Evolutionary conservation across 2,113 vertebrate genomes (phyloP).

Genomic region (Chlorodrepanis virens): DNA sequence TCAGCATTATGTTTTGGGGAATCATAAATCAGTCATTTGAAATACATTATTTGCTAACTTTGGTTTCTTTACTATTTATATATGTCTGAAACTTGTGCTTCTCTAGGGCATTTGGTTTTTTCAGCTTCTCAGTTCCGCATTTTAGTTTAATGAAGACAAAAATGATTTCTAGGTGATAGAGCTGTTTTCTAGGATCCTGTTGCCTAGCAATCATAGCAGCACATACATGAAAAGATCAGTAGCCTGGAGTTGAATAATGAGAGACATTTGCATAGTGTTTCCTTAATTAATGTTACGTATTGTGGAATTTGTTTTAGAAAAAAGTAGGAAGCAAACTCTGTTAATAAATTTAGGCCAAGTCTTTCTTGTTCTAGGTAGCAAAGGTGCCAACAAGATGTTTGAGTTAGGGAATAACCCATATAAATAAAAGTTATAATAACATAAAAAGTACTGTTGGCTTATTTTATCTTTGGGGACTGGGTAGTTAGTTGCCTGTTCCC

Average conservation of each 20-base stretch:
- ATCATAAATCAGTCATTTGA: not conserved
- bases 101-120: not conserved
- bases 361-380: not conserved
- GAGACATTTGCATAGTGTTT: not conserved
- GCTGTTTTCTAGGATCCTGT: not conserved
- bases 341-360: not conserved
- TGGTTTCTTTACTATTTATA: not conserved
- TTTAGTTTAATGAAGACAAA: not conserved
- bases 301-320: not conserved
- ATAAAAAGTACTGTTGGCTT: not conserved
- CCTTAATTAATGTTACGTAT: not conserved
- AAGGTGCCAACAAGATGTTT: not conserved
- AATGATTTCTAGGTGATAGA: not conserved
- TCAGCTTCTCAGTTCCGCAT: not conserved
- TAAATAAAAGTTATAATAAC: not conserved
- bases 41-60: not conserved
- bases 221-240: not conserved
- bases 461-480: not conserved
- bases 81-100: not conserved
- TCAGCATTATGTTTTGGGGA: not conserved
- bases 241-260: not conserved
- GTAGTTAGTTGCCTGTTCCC: not conserved
- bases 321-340: not conserved
- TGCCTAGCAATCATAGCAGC: not conserved
- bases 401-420: not conserved